A percentile compares a stretch with the other conserved stretches of the same genome.
These are phyloP conservation scores for Oithona nana DNA, from an alignment of 2,888 invertebrate species.

Conservation along the genomic window DNA sequence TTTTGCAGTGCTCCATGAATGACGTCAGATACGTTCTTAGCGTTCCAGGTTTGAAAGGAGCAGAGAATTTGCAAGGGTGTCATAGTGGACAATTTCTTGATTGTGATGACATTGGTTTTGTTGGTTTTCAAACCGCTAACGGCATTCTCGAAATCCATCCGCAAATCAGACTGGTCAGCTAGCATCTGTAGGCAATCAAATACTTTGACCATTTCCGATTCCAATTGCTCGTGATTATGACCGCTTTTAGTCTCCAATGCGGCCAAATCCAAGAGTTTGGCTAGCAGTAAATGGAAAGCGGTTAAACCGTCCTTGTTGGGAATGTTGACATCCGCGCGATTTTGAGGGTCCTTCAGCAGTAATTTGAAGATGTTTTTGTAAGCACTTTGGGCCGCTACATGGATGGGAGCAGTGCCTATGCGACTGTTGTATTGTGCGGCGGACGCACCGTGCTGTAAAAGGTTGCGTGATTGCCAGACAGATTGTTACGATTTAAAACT, in stretches of 20 bases:
- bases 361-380: background rate
- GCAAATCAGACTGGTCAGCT: background rate
- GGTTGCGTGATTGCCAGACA: background rate
- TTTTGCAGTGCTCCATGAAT: background rate
- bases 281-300: background rate
- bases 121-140: background rate
- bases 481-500: background rate
- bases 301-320: background rate
- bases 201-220: background rate
- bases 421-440: background rate
- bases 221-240: background rate
- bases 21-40: background rate
- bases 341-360: background rate
- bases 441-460: background rate
- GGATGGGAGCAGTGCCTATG: background rate
- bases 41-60: conserved; percentile 7
- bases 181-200: background rate
- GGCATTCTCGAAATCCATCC: background rate
- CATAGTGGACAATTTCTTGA: conserved; percentile 14
- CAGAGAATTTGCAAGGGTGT: conserved; percentile 12
- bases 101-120: background rate
- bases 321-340: background rate
- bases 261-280: background rate
- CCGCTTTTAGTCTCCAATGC: background rate
- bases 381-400: background rate